Evolutionary conservation across 35 echinoderm and acorn worm genomes (phyloP), one percentile per base, ranked within the genome.

Genomic region (Ophioderma brevispina): DNA sequence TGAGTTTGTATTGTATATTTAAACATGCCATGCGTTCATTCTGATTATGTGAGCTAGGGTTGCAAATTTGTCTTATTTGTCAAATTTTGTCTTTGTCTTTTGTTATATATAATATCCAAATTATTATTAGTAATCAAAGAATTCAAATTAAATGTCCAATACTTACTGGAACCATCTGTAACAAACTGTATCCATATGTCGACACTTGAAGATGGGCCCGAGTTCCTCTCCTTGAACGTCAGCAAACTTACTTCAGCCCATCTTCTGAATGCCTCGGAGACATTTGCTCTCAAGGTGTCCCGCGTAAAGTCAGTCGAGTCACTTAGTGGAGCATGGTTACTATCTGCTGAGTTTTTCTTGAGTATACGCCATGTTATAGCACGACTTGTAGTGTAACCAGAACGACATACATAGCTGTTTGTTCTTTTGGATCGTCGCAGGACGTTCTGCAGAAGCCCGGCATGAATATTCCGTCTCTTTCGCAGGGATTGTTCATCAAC

Each of bases 161-260:
- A 70, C 59, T 70, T 70, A 70, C 59, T 2, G 17, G 59, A 2
- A 25, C 59, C 59, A 25, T 70, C 59, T 13, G 6, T 70, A 6
- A 91, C 36, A 80, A 99, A 99, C 15, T 91, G 76, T 15, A 99
- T 93, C n/a, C 79, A 64, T 8, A 95, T 93, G 52, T 99, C 90
- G 5, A 99, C 97, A 49, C 89, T 80, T 0, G 93, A 76, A 49
- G 92, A 35, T 39, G 92, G 87, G 0, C 94, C 93, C 8, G 38
- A 38, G 1, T 35, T 40, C 42, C 90, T 50, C 82, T 99, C 97
- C 30, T 78, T 43, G 55, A 99, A 99, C 1, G 37, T 95, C 37
- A 99, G 40, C 11, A 88, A 94, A 55, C 87, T 86, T 8, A 99
- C 91, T 76, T 93, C 93, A 11, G 93, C 93, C 97, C 97, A 99